Conservation (phyloP, 1,140 invertebrate genomes). For the Ectropis grisescens region DNA sequence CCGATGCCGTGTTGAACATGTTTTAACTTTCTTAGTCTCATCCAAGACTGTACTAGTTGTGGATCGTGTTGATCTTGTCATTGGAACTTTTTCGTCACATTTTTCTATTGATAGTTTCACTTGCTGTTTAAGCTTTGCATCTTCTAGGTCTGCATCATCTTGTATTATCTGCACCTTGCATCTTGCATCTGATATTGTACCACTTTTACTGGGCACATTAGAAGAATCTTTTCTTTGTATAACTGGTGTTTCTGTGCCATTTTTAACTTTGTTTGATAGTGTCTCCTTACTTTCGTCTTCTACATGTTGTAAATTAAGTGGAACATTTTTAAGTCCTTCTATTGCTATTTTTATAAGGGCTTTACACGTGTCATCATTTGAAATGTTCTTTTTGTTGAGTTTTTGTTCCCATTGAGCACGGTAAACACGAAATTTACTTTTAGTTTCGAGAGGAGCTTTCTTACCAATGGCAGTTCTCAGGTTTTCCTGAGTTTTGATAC, state of each 20-base stretch:
- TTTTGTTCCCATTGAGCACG: constrained; percentile 48
- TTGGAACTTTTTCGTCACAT: background rate
- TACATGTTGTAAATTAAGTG: constrained; percentile 15
- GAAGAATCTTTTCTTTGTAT: too few species aligned
- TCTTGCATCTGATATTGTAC: too few species aligned
- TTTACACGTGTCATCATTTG: constrained; percentile 64
- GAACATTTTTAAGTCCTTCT: constrained; percentile 46
- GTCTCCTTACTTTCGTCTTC: constrained; percentile 11
- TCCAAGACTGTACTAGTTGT: too few species aligned
- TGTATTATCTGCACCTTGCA: too few species aligned
- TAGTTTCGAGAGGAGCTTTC: constrained; percentile 13
- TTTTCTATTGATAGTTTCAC: background rate
- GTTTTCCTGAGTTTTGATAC: constrained; percentile 52
- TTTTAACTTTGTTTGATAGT: constrained; percentile 1
- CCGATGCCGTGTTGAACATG: too few species aligned
- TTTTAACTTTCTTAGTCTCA: too few species aligned
- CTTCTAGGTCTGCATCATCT: constrained; percentile 10
- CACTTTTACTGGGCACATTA: too few species aligned
- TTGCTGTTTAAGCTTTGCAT: background rate
- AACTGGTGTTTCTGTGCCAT: too few species aligned
- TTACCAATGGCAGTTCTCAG: constrained; percentile 34
- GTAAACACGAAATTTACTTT: too few species aligned
- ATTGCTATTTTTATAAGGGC: constrained; percentile 60
- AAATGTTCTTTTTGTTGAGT: constrained; percentile 54
- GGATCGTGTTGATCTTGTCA: too few species aligned